Percentiles rank a stretch among this genome's conserved stretches.
phyloP scores from a whole-genome alignment of 1,140 invertebrate species.

The Trichoplusia ni region DNA sequence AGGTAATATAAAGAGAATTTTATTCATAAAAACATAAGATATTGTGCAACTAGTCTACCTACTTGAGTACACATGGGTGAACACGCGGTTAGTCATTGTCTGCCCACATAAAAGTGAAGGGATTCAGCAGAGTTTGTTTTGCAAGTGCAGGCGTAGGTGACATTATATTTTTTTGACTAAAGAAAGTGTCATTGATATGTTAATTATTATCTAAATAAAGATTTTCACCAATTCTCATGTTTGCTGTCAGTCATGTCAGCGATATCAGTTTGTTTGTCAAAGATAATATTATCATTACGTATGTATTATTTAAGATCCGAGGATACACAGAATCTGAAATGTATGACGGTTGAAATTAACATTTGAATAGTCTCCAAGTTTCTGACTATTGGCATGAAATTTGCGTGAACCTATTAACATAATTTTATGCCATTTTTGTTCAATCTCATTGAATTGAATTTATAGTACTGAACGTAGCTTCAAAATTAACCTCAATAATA shows the following conservation, averaged over 20 bases:
- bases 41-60: constrained; percentile 21
- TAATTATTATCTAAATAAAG: not conserved
- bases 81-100: constrained; percentile 25
- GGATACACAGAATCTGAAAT: not conserved
- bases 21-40: constrained; percentile 12
- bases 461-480: no score
- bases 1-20: not conserved
- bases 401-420: no score
- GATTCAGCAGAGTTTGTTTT: constrained; percentile 19
- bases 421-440: no score
- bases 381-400: no score
- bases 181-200: not conserved
- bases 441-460: no score
- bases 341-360: not conserved
- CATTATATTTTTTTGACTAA: not conserved
- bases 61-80: not conserved
- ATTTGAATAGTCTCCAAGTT: no score
- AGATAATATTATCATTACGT: constrained; percentile 15
- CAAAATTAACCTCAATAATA: no score
- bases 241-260: constrained; percentile 10
- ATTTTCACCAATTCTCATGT: constrained; percentile 12
- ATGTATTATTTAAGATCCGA: not conserved
- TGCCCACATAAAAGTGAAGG: constrained; percentile 31
- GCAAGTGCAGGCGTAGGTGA: constrained; percentile 27
- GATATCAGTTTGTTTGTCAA: constrained; percentile 19